These are phyloP conservation scores for Heliconius hortense DNA, from an alignment of 2,888 invertebrate species.

Conservation along the genomic window DNA sequence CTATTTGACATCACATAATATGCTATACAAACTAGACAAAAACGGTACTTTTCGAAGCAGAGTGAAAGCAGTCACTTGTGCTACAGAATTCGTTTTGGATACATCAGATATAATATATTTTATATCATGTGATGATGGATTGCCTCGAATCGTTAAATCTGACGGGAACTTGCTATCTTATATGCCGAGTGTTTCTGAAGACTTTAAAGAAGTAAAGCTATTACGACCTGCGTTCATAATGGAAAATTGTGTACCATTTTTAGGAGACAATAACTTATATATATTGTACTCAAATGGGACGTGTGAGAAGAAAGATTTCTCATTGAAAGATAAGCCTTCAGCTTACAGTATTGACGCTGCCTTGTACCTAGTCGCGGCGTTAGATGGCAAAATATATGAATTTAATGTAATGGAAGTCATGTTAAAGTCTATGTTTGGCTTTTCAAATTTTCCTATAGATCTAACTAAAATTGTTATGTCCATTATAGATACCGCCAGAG, in stretches of 20 bases:
- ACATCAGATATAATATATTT: constrained; percentile 67
- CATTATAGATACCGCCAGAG: constrained; percentile 55
- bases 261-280: constrained; percentile 59
- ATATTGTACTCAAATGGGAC: constrained; percentile 62
- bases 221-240: constrained; percentile 66
- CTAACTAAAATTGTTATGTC: constrained; percentile 60
- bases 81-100: constrained; percentile 66
- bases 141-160: constrained; percentile 55
- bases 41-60: constrained; percentile 57
- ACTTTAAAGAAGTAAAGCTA: constrained; percentile 56
- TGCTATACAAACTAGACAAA: constrained; percentile 57
- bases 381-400: constrained; percentile 67
- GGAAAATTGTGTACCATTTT: constrained; percentile 62
- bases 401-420: constrained; percentile 67
- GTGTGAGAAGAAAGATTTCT: constrained; percentile 58
- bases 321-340: constrained; percentile 53
- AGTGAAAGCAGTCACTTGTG: constrained; percentile 54
- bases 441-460: constrained; percentile 51
- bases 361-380: constrained; percentile 61
- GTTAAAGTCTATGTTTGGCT: constrained; percentile 61
- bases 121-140: constrained; percentile 55
- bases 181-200: constrained; percentile 53
- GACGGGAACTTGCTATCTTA: constrained; percentile 50
- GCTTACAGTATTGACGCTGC: constrained; percentile 66
- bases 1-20: constrained; percentile 53